Evolutionary conservation across 2,113 vertebrate species (phyloP).

Genomic region (Muntiacus reevesi): DNA sequence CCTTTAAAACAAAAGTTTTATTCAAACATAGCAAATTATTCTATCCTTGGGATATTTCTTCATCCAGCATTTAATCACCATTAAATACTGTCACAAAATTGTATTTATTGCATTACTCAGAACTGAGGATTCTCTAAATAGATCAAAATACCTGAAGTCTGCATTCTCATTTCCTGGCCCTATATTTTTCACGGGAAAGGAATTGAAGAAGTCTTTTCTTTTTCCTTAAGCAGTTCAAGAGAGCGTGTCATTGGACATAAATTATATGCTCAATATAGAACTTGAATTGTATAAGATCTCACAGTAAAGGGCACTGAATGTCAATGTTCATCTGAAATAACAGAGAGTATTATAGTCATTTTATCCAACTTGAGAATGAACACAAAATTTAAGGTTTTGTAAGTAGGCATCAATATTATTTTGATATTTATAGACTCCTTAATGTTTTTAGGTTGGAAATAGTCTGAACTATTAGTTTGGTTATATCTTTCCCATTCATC

Average conservation of each 20-base stretch:
- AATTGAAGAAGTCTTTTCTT: neutral
- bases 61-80: neutral
- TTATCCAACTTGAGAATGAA: constrained; percentile 36
- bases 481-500: neutral
- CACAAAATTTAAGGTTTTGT: constrained; percentile 5
- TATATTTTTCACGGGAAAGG: neutral
- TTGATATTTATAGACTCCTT: constrained; percentile 27
- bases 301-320: constrained; percentile 11
- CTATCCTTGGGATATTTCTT: neutral
- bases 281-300: constrained; percentile 29
- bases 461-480: neutral
- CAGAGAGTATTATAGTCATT: constrained; percentile 32
- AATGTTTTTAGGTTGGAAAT: constrained; percentile 19
- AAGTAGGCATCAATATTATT: neutral
- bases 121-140: neutral
- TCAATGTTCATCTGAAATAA: constrained; percentile 43
- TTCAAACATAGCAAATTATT: neutral
- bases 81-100: neutral
- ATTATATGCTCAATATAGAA: constrained; percentile 44
- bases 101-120: neutral
- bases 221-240: constrained; percentile 29
- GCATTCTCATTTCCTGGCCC: neutral
- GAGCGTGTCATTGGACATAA: constrained; percentile 24
- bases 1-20: neutral
- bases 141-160: neutral